These are phyloP conservation scores for Periophthalmodon schlosseri DNA, from an alignment of 2,113 vertebrate species.

Conservation along the genomic window DNA sequence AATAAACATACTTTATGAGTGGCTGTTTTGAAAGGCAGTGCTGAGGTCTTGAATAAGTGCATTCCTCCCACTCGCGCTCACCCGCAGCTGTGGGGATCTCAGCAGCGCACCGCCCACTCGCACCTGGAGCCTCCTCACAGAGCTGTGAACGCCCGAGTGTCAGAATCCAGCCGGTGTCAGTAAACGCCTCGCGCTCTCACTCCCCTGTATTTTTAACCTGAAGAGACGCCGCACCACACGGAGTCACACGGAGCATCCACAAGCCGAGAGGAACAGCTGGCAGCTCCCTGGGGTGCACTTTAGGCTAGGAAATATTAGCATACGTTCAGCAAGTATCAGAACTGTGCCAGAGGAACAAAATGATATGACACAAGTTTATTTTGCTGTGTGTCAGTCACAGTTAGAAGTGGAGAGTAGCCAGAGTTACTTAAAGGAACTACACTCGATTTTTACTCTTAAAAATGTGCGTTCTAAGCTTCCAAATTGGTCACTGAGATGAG, in stretches of 20 bases:
- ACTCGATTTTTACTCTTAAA: no score
- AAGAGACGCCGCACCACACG: background rate
- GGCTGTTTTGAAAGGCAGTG: slow-evolving; percentile 5
- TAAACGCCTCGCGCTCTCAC: slow-evolving; percentile 27
- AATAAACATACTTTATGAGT: slow-evolving; percentile 6
- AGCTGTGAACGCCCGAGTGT: slow-evolving; percentile 29
- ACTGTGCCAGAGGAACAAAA: background rate
- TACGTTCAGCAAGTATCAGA: background rate
- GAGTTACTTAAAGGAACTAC: background rate
- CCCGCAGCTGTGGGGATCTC: slow-evolving; percentile 27
- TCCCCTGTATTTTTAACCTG: slow-evolving; percentile 40
- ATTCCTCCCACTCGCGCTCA: slow-evolving; percentile 30
- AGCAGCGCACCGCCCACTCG: slow-evolving; percentile 40
- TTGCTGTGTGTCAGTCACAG: background rate
- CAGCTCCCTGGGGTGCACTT: slow-evolving; percentile 1
- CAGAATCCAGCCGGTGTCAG: slow-evolving; percentile 45
- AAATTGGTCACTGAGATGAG: no score
- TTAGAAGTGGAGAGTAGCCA: background rate
- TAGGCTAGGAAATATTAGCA: background rate
- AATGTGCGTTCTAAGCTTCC: no score
- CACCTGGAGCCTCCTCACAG: slow-evolving; percentile 33
- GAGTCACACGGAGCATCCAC: slow-evolving; percentile 33
- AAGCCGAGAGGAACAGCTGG: slow-evolving; percentile 20
- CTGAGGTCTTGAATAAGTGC: slow-evolving; percentile 36
- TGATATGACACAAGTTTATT: background rate